Conservation (phyloP, 53 echinoderm and acorn worm genomes). For the Glandiceps talaboti region DNA sequence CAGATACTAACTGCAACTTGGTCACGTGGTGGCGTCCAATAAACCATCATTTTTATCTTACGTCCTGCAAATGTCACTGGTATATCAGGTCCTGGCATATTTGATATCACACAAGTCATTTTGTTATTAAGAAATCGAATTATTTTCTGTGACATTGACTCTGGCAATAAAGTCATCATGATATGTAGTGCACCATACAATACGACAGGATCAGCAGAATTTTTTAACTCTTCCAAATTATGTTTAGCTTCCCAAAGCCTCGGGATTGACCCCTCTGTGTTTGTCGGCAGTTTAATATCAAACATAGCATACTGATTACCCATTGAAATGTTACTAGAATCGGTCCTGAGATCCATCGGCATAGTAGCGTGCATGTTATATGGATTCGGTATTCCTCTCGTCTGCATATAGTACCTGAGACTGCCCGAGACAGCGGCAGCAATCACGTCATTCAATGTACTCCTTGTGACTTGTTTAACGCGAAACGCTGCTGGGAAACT, state of each 20-base stretch:
- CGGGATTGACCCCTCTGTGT: constrained; percentile 49
- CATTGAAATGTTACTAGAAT: constrained; percentile 15
- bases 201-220: constrained; percentile 35
- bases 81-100: constrained; percentile 26
- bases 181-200: constrained; percentile 28
- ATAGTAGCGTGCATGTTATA: constrained; percentile 18
- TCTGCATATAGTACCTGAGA: constrained; percentile 23
- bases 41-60: constrained; percentile 28
- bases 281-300: constrained; percentile 22
- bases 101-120: constrained; percentile 31
- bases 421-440: constrained; percentile 35
- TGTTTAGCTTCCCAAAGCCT: constrained; percentile 40
- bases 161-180: constrained; percentile 27
- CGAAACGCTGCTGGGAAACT: constrained; percentile 29
- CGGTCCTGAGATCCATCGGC: constrained; percentile 29
- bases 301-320: constrained; percentile 28
- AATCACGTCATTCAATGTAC: constrained; percentile 36
- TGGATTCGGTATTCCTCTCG: constrained; percentile 19
- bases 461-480: constrained; percentile 33
- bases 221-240: constrained; percentile 33
- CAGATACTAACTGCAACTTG: constrained; percentile 41
- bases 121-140: constrained; percentile 18
- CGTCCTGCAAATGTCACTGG: constrained; percentile 22
- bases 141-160: constrained; percentile 22
- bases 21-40: constrained; percentile 42